Conservation (phyloP, 2,113 vertebrate species). For the Hyperopisus bebe region DNA sequence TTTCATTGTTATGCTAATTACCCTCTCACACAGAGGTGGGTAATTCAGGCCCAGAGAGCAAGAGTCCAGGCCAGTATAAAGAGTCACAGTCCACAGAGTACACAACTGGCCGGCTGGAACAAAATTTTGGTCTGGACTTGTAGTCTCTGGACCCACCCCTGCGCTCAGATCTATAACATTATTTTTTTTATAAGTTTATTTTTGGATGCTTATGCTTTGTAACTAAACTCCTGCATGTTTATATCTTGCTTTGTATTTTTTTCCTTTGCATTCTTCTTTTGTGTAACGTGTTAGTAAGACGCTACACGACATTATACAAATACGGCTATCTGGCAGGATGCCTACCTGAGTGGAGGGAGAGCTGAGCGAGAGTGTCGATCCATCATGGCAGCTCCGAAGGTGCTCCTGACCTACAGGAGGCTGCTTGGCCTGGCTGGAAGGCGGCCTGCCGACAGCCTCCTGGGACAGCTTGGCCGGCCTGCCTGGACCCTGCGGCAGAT, state of each 20-base stretch:
- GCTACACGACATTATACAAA: not conserved
- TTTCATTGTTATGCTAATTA: not conserved
- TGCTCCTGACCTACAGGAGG: conserved; percentile 24
- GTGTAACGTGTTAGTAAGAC: not conserved
- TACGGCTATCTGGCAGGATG: not conserved
- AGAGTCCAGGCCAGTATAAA: too few species aligned
- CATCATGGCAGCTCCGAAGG: conserved; percentile 43
- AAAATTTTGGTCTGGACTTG: too few species aligned
- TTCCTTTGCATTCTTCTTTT: not conserved
- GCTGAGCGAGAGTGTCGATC: conserved; percentile 46
- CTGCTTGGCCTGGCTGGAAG: conserved; percentile 48
- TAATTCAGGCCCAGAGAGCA: too few species aligned
- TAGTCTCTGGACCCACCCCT: too few species aligned
- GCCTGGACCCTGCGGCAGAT: conserved; percentile 48
- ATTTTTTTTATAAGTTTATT: not conserved
- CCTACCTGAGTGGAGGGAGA: conserved; percentile 62
- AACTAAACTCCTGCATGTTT: not conserved
- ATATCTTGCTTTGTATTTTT: not conserved
- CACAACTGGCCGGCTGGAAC: too few species aligned
- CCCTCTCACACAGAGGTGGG: not conserved
- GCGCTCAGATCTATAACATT: not conserved
- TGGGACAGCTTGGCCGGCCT: conserved; percentile 38
- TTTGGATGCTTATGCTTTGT: not conserved
- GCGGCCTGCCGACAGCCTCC: conserved; percentile 50
- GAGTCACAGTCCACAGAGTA: too few species aligned